A percentile compares a stretch with the other conserved stretches of the same genome.
These are phyloP conservation scores for Sciaenops ocellatus DNA, from an alignment of 2,797 vertebrate species.

Conservation along the genomic window DNA sequence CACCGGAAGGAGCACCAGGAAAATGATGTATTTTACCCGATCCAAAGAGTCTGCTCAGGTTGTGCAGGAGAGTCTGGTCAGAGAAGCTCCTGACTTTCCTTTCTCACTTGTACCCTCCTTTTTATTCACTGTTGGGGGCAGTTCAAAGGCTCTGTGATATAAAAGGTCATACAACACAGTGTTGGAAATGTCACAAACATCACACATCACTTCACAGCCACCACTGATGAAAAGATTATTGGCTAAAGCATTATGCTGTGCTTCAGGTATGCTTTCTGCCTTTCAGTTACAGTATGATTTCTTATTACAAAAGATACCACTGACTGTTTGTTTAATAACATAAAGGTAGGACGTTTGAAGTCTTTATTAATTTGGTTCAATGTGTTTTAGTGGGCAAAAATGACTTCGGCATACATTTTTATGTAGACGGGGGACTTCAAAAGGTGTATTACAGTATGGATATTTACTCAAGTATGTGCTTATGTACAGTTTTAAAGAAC, in stretches of 20 bases:
- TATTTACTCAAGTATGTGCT: background rate
- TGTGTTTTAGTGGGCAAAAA: background rate
- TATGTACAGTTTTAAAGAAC: background rate
- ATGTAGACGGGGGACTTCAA: background rate
- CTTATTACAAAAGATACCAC: background rate
- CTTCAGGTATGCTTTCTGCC: slow-evolving; percentile 4
- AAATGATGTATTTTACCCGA: slow-evolving; percentile 16
- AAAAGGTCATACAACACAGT: slow-evolving; percentile 70
- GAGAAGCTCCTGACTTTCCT: slow-evolving; percentile 22
- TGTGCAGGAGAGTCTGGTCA: slow-evolving; percentile 31
- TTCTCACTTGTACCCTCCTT: slow-evolving; percentile 54
- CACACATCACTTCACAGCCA: slow-evolving; percentile 64
- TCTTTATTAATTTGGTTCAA: background rate
- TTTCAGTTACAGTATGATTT: background rate
- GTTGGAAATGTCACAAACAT: slow-evolving; percentile 86
- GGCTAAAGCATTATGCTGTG: background rate
- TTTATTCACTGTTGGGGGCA: slow-evolving; percentile 55
- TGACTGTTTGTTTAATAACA: background rate
- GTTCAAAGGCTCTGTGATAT: slow-evolving; percentile 83
- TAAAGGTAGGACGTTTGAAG: background rate
- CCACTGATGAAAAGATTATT: slow-evolving; percentile 37
- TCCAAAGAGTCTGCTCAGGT: slow-evolving; percentile 13
- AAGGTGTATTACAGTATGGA: background rate
- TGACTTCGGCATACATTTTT: background rate
- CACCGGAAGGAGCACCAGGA: background rate